Evolutionary conservation across 2,797 vertebrate species (phyloP), one percentile per base, ranked within the genome.

Genomic region (Astyanax mexicanus): DNA sequence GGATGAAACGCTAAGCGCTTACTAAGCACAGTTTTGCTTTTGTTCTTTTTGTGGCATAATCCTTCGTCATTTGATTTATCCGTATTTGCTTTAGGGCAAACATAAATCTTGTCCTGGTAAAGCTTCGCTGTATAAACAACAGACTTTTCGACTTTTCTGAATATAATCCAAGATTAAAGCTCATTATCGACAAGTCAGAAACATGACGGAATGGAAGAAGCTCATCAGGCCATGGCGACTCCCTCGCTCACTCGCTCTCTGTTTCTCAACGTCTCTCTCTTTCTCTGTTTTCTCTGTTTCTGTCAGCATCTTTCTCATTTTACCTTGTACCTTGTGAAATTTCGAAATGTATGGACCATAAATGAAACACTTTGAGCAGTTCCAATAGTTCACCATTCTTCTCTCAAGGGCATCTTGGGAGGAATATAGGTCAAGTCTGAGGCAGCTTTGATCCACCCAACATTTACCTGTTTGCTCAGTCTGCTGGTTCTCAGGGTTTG

Each of bases 381-480:
- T n/a, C 54, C 15, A 15, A 32, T 3, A 27, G 52, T 5, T 27
- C 27, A 32, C 17, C 15, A 57, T 25, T 57, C 51, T 54, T 19
- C n/a, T 52, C 58, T 40, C 38, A 25, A 60, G 32, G 23, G 25
- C 23, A 23, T 58, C 70, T n/a, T 19, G 23, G 40, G 32, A 32
- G 10, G 55, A 70, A 78, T 80, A 66, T 83, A 55, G 86, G 89
- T 90, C 84, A 23, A 19, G 84, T 82, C 83, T 54, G 13, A 86
- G 85, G 84, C 67, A 58, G 71, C 62, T 72, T 89, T 88, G 88
- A 91, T 90, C 86, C 76, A 51, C 40, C 74, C 87, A 86, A 87
- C 84, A 78, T 69, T 69, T 66, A 86, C 81, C 81, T 93, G 90
- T 92, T 92, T 93, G 89, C 87, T 90, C 90, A 93, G 88, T 88